Conservation (phyloP, 2,888 invertebrate genomes). For the Calameuta filiformis region DNA sequence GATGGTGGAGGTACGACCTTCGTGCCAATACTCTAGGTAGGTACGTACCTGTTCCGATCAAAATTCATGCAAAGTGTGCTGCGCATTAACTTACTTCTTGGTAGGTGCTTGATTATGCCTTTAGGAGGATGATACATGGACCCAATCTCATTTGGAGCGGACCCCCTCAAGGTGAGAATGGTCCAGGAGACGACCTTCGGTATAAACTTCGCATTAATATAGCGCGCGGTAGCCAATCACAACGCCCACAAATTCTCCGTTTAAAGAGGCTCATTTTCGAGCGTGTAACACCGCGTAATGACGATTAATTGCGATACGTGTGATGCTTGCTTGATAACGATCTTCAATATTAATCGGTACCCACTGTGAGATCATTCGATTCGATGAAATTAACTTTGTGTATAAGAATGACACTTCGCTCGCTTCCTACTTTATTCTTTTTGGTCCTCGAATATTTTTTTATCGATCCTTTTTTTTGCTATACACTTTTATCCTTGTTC, state of each 20-base stretch:
- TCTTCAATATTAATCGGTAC: conserved; percentile 38
- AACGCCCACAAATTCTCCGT: conserved; percentile 26
- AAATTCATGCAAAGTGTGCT: not conserved
- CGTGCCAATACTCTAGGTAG: not conserved
- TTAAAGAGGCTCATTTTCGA: conserved; percentile 32
- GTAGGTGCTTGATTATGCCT: conserved; percentile 40
- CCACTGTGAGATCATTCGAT: conserved; percentile 26
- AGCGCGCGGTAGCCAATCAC: conserved; percentile 34
- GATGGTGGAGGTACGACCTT: not conserved
- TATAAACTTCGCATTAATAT: conserved; percentile 44
- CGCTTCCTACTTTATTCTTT: conserved; percentile 3
- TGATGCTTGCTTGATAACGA: conserved; percentile 13
- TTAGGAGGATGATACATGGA: conserved; percentile 41
- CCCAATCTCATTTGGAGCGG: conserved; percentile 47
- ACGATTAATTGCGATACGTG: conserved; percentile 40
- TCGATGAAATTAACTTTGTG: conserved; percentile 15
- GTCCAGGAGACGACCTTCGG: conserved; percentile 44
- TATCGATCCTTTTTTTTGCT: not conserved
- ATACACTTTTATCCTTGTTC: not conserved
- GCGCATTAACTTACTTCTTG: not conserved
- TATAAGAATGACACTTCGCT: conserved; percentile 11
- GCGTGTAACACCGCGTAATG: conserved; percentile 44
- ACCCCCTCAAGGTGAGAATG: conserved; percentile 42
- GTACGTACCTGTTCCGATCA: not conserved
- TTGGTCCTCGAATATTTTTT: not conserved